Evolutionary conservation across 2,797 vertebrate genomes (phyloP), one percentile per base, ranked within the genome.

Genomic region (Pangasius sanitwongsei): DNA sequence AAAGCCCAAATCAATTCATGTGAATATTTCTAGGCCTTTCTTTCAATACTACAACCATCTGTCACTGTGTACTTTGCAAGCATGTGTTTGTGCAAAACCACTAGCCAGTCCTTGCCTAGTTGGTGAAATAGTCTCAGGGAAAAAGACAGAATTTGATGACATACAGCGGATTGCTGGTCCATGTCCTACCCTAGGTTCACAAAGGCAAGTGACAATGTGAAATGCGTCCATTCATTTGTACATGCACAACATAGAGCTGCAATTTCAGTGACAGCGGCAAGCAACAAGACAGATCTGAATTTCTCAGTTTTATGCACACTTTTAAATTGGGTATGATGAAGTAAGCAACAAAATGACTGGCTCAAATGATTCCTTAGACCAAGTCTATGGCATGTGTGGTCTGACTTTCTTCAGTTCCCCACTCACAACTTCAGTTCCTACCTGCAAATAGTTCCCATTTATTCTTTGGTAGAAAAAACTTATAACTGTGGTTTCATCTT

Each of bases 361-460:
- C 7, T 81, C 53, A 37, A 12, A 31, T 57, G 16, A 34, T 57
- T 57, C 53, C 31, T 37, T 34, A 11, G 53, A 57, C 18, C n/a
- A 34, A 57, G 8, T 57, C 50, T 81, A 20, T 55, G 15, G 16
- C 20, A 18, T 80, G 15, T 80, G 53, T 80, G 77, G n/a, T 57
- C 50, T 57, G 31, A 50, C 1, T 34, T 57, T 81, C 53, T 81
- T 81, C 53, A 23, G 77, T 81, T 81, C 77, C 50, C 53, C 8
- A 81, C n/a, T 34, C n/a, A 81, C 77, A 81, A 57, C 31, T 81
- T 34, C 31, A 23, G 77, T 57, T 57, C 31, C 77, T 57, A 57
- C 7, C 53, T 37, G n/a, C 53, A 57, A 4, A 57, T 57, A 37
- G 15, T 57, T 55, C 8, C 74, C 77, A 80, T 1, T 31, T 53